Conservation (phyloP, 2,797 vertebrate species). For the Hippocampus kuda region DNA sequence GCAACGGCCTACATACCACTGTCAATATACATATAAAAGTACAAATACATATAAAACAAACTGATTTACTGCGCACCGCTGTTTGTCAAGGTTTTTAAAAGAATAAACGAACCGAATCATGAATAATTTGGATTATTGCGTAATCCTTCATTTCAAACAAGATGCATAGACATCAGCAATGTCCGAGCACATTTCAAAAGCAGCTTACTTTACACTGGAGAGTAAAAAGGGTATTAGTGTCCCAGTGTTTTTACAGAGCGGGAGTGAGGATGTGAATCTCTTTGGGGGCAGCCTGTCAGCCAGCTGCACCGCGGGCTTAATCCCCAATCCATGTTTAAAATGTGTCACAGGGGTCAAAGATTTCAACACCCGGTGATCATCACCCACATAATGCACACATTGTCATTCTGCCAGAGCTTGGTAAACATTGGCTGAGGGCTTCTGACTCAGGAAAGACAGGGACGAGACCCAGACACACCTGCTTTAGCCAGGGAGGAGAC, state of each 20-base stretch:
- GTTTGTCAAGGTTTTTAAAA: not conserved
- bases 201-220: conserved; percentile 6
- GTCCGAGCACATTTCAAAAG: not conserved
- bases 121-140: not conserved
- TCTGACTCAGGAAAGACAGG: conserved; percentile 5
- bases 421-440: conserved; percentile 32
- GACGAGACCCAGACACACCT: conserved; percentile 6
- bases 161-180: conserved; percentile 1
- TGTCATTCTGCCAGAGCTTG: conserved; percentile 47
- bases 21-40: not conserved
- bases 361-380: conserved; percentile 49
- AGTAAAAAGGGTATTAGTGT: conserved; percentile 6
- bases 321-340: conserved; percentile 59
- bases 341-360: conserved; percentile 56
- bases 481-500: conserved; percentile 1
- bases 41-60: not conserved
- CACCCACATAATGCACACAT: conserved; percentile 52
- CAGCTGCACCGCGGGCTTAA: conserved; percentile 47
- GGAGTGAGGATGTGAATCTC: conserved; percentile 27
- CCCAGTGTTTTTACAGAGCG: conserved; percentile 13
- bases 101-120: not conserved
- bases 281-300: conserved; percentile 42
- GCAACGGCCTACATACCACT: not conserved
- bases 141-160: not conserved
- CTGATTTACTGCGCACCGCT: not conserved